Conservation (phyloP, 2,797 vertebrate genomes). For the Gobio occitaniae region DNA sequence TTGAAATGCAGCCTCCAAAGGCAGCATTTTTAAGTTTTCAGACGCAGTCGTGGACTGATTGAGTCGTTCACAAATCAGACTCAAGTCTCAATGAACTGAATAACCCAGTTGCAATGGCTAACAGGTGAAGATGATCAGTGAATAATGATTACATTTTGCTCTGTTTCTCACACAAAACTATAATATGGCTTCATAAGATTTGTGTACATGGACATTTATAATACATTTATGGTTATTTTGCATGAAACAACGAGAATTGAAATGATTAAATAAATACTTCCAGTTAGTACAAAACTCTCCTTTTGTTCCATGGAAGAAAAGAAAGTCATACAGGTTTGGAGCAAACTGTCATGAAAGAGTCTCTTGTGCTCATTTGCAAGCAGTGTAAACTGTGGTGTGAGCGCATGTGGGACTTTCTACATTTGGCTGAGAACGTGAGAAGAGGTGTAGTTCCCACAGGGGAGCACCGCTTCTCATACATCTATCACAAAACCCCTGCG, state of each 20-base stretch:
- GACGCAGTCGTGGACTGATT: not conserved
- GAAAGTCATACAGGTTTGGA: not conserved
- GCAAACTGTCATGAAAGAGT: not conserved
- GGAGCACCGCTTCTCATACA: not conserved
- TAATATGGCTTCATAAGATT: not conserved
- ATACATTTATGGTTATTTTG: not conserved
- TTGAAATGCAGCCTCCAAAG: not conserved
- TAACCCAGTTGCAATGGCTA: not conserved
- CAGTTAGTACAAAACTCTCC: not conserved
- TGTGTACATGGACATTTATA: not conserved
- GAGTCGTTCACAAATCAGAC: not conserved
- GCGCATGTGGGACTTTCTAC: not conserved
- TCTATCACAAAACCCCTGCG: constrained; percentile 23
- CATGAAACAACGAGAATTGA: not conserved
- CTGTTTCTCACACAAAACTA: not conserved
- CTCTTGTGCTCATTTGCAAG: not conserved
- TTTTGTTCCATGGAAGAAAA: not conserved
- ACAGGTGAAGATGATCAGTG: not conserved
- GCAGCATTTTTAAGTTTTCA: not conserved
- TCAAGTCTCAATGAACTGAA: not conserved
- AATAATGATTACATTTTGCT: not conserved
- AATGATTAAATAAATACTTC: not conserved
- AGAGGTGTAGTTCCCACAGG: constrained; percentile 7
- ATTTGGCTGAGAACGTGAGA: constrained; percentile 13
- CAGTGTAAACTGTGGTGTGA: not conserved